A percentile compares a stretch with the other conserved stretches of the same genome.
These are phyloP conservation scores for Agrotis segetum DNA, from an alignment of 2,888 invertebrate genomes.

Conservation along the genomic window DNA sequence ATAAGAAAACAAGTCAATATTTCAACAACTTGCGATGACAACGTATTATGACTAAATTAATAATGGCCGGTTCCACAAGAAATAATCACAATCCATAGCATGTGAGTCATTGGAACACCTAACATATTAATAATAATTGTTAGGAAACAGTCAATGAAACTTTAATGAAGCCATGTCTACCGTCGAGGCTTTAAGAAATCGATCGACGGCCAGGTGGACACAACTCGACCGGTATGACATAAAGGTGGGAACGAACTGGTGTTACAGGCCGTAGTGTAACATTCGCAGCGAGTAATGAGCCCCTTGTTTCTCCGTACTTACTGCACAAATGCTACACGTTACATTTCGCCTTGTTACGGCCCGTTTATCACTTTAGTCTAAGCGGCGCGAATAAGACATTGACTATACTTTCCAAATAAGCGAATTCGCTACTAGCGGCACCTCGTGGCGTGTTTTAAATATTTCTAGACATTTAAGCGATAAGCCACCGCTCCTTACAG, in stretches of 20 bases:
- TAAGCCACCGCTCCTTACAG: too few species aligned
- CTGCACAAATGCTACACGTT: too few species aligned
- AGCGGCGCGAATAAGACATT: too few species aligned
- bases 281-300: too few species aligned
- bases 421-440: too few species aligned
- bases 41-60: conserved; percentile 2
- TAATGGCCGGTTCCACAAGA: conserved; percentile 12
- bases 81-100: conserved; percentile 6
- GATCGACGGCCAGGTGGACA: conserved; percentile 45
- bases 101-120: conserved; percentile 15
- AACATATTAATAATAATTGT: conserved; percentile 4
- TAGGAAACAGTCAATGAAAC: conserved; percentile 31
- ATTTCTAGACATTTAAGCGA: too few species aligned
- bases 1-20: conserved; percentile 7
- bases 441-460: too few species aligned
- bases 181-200: conserved; percentile 8
- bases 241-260: neutral
- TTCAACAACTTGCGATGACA: conserved; percentile 18
- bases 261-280: too few species aligned
- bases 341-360: too few species aligned
- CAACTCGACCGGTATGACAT: neutral
- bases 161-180: conserved; percentile 36
- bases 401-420: too few species aligned
- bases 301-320: too few species aligned
- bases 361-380: too few species aligned